Percentiles rank a stretch among this genome's conserved stretches.
phyloP scores from a whole-genome alignment of 2,888 invertebrate species.

The Tenthredo scrophulariae region DNA sequence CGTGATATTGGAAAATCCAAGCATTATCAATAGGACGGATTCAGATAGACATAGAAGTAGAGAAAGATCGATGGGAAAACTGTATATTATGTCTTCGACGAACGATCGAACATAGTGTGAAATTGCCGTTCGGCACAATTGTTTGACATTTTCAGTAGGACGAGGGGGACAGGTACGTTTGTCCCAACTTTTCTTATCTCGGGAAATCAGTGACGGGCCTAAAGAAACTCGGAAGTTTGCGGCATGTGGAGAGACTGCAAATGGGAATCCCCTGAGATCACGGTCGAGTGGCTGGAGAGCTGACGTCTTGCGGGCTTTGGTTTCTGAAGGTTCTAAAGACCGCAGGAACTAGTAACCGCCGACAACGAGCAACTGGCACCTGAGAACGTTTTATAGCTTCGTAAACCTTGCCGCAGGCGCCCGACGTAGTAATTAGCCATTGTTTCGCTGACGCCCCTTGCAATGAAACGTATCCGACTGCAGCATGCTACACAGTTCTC shows the following conservation, averaged over 20 bases:
- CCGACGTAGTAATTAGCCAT: slow-evolving; percentile 56
- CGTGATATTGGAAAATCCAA: not conserved
- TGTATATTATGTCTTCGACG: not conserved
- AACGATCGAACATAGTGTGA: not conserved
- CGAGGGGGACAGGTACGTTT: not conserved
- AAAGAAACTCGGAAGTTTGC: slow-evolving; percentile 18
- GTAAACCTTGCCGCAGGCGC: slow-evolving; percentile 55
- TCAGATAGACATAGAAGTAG: not conserved
- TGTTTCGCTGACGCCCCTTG: slow-evolving; percentile 55
- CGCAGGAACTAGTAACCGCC: slow-evolving; percentile 47
- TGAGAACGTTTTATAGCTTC: slow-evolving; percentile 56
- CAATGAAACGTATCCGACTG: slow-evolving; percentile 45
- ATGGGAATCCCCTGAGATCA: slow-evolving; percentile 21
- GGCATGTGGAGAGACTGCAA: not conserved
- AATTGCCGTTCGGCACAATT: not conserved
- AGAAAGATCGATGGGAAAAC: not conserved
- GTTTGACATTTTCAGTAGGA: not conserved
- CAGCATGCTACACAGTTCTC: slow-evolving; percentile 7
- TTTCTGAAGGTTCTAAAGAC: slow-evolving; percentile 42
- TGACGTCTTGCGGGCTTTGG: slow-evolving; percentile 23
- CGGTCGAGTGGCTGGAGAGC: slow-evolving; percentile 14
- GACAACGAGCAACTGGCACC: slow-evolving; percentile 46
- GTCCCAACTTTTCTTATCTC: slow-evolving; percentile 21
- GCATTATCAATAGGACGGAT: not conserved
- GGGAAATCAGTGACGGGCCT: slow-evolving; percentile 2